A percentile compares a stretch with the other conserved stretches of the same genome.
These are phyloP conservation scores for Nasalis larvatus DNA, from an alignment of 2,113 vertebrate species.

Conservation along the genomic window DNA sequence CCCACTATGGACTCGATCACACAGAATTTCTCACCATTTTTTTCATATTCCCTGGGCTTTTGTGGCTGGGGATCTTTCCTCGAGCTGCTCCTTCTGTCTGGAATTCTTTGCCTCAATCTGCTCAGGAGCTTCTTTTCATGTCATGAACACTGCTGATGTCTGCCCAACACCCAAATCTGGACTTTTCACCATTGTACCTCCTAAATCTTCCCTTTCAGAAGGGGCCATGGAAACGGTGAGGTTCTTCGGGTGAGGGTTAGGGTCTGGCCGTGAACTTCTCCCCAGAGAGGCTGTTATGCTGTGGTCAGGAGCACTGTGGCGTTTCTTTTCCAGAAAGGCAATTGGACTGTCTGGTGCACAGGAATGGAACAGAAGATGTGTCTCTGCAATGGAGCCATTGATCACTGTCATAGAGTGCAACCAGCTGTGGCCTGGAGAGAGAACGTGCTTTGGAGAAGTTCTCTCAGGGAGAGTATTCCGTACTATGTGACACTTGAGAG, in stretches of 20 bases:
- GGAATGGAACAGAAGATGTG: conserved; percentile 1
- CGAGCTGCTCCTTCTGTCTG: background rate
- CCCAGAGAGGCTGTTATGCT: background rate
- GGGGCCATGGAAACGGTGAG: background rate
- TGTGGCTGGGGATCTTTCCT: background rate
- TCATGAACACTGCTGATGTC: background rate
- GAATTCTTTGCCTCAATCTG: background rate
- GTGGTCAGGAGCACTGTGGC: background rate
- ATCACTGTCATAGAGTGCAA: conserved; percentile 49
- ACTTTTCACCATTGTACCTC: background rate
- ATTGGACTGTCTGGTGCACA: background rate
- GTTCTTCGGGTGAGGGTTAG: background rate
- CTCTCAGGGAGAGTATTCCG: background rate
- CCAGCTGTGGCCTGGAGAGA: conserved; percentile 38
- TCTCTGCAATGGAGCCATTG: conserved; percentile 20
- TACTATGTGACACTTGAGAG: background rate
- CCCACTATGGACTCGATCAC: background rate
- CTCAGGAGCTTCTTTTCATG: background rate
- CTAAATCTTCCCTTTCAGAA: background rate
- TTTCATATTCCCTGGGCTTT: background rate
- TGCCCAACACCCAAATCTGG: background rate
- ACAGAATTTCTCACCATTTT: background rate
- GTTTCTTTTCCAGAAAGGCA: background rate
- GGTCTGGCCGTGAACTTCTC: background rate
- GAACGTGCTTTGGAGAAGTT: background rate